phyloP scores from a whole-genome alignment of 2,797 vertebrate species.

The Siniperca undulata region DNA sequence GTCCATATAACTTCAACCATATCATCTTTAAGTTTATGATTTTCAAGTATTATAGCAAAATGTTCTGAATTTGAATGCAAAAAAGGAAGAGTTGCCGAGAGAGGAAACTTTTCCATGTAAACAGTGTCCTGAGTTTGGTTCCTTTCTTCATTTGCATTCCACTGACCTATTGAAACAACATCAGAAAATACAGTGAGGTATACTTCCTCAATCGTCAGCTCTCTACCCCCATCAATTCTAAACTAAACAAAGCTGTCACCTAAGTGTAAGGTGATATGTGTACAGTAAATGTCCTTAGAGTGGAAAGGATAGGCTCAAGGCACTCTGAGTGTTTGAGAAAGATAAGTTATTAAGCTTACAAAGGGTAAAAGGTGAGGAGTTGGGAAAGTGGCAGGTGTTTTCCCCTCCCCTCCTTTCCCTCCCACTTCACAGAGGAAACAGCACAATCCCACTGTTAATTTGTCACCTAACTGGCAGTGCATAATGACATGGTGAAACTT shows the following conservation, averaged over 20 bases:
- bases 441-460: conserved; percentile 19
- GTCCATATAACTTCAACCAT: background rate
- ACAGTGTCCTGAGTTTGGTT: background rate
- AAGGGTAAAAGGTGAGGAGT: conserved; percentile 34
- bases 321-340: conserved; percentile 48
- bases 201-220: conserved; percentile 20
- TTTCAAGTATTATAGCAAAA: background rate
- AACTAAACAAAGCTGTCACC: conserved; percentile 34
- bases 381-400: conserved; percentile 55
- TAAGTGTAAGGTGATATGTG: background rate
- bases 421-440: background rate
- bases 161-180: background rate
- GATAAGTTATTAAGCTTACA: conserved; percentile 45
- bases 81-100: background rate
- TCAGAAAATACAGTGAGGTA: background rate
- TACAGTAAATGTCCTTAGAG: conserved; percentile 16
- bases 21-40: background rate
- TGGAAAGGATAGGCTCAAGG: conserved; percentile 11
- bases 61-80: background rate
- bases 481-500: conserved; percentile 12
- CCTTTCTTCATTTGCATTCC: conserved; percentile 23
- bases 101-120: background rate
- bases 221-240: background rate
- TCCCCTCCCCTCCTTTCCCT: too few relatives aligned
- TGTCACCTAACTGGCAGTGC: conserved; percentile 6